Evolutionary conservation across 2,888 invertebrate species (phyloP).

Genomic region (Cheilosia pagana): DNA sequence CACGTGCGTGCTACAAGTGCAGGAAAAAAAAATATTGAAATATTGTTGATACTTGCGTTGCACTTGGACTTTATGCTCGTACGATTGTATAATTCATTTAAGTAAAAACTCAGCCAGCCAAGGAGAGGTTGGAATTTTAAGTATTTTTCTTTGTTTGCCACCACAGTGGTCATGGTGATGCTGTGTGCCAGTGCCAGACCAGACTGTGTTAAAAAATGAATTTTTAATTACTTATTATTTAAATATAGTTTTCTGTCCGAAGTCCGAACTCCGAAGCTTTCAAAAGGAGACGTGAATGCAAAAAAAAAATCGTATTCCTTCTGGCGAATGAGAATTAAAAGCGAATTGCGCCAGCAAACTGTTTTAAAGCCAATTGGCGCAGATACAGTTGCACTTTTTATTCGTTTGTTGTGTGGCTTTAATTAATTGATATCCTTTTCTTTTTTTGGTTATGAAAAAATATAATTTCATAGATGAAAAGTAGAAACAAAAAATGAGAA

Average conservation of each 20-base stretch:
- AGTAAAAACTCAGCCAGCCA: constrained; percentile 19
- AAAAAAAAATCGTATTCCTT: constrained; percentile 40
- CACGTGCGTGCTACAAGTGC: constrained; percentile 1
- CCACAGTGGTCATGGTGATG: neutral
- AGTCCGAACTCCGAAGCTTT: constrained; percentile 39
- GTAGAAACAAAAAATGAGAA: constrained; percentile 28
- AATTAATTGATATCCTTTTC: constrained; percentile 26
- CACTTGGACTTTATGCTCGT: constrained; percentile 46
- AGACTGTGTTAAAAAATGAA: constrained; percentile 51
- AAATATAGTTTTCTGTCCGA: constrained; percentile 55
- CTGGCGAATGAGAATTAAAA: constrained; percentile 58
- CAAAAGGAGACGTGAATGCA: constrained; percentile 20
- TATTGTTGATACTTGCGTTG: constrained; percentile 1
- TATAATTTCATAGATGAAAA: constrained; percentile 35
- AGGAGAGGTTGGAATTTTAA: constrained; percentile 56
- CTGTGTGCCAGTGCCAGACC: neutral
- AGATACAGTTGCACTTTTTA: constrained; percentile 32
- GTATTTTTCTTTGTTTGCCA: constrained; percentile 24
- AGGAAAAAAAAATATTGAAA: neutral
- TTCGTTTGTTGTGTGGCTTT: constrained; percentile 37
- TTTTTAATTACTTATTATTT: constrained; percentile 71
- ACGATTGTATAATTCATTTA: constrained; percentile 57
- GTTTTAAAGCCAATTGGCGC: constrained; percentile 25
- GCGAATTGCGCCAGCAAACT: constrained; percentile 27
- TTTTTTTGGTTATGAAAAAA: constrained; percentile 10